A percentile compares a stretch with the other conserved stretches of the same genome.
Conservation (phyloP, 2,888 invertebrate species). For the Pseudolycoriella hygida region DNA sequence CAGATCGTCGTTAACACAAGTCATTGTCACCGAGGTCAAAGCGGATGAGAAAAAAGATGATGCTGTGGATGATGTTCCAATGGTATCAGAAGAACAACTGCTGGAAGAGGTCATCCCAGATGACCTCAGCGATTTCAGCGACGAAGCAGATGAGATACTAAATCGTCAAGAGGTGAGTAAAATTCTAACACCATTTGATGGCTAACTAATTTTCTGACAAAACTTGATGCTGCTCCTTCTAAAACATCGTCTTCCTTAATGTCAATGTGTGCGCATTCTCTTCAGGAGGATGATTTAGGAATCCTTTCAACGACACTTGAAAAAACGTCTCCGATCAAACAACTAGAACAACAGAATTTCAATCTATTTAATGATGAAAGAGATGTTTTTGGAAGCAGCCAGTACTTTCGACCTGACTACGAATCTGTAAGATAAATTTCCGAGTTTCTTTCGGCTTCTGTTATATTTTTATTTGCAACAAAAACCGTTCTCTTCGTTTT, state of each 20-base stretch:
- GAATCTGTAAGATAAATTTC: background rate
- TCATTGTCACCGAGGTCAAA: too few relatives aligned
- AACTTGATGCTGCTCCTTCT: too few relatives aligned
- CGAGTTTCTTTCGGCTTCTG: background rate
- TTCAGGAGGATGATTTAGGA: too few relatives aligned
- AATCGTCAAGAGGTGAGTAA: constrained; percentile 50
- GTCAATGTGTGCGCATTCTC: too few relatives aligned
- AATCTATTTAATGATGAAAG: background rate
- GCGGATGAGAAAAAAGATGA: too few relatives aligned
- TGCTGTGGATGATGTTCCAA: background rate
- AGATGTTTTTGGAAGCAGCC: constrained; percentile 1
- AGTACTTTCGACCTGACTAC: constrained; percentile 6
- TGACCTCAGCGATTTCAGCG: constrained; percentile 71
- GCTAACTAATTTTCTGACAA: too few relatives aligned
- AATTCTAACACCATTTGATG: background rate
- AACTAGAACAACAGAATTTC: too few relatives aligned
- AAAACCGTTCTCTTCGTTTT: background rate
- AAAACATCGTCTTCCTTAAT: too few relatives aligned
- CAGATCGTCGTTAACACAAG: too few relatives aligned
- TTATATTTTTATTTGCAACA: background rate
- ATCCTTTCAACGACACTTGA: too few relatives aligned
- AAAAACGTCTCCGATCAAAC: too few relatives aligned
- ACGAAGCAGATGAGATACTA: constrained; percentile 74
- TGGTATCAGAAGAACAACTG: constrained; percentile 11
- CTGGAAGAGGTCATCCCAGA: constrained; percentile 15